Evolutionary conservation across 2,888 invertebrate genomes (phyloP), one percentile per base, ranked within the genome.

Genomic region (Opisthograptis luteolata): DNA sequence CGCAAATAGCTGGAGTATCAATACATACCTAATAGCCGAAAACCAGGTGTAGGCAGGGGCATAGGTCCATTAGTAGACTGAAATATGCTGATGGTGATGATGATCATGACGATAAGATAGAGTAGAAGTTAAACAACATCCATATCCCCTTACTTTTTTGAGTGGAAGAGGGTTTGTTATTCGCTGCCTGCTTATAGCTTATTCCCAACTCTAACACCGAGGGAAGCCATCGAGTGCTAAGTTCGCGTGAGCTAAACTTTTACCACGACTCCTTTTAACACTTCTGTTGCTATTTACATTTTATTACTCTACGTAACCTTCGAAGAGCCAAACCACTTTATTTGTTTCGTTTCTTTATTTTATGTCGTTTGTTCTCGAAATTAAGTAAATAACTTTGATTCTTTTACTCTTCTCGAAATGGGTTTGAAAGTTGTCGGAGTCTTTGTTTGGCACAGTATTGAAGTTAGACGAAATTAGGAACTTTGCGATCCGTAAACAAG

Each of bases 251-350:
- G 74, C 69, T 73, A 72, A 84, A 84, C 76, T 84, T 82, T 76
- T 68, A 73, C 76, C 71, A 70, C 76, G 78, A 73, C 77, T 81
- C 79, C 78, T 80, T 83, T 81, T 79, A 83, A 82, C 84, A 84
- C 83, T 86, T 79, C 78, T 76, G 69, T 72, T 73, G 74, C 79
- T 79, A 83, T 85, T 85, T 82, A 83, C 84, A 84, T 84, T 84
- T 84, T 82, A 84, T 82, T 80, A 71, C 78, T 69, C 66, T 66
- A 67, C 68, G 76, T 72, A 51, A 73, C 67, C 68, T 67, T 66
- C 64, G 65, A 73, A 66, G 70, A 70, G 61, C 66, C 61, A 67
- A 74, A 76, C 76, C 73, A 73, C 75, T 81, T 80, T 79, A 79
- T 80, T 81, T 79, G 77, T 79, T 79, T 71, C 63, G 62, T 69